A percentile compares a stretch with the other conserved stretches of the same genome.
Evolutionary conservation across 2,797 vertebrate genomes (phyloP).

Genomic region (Anolis apletophallus): DNA sequence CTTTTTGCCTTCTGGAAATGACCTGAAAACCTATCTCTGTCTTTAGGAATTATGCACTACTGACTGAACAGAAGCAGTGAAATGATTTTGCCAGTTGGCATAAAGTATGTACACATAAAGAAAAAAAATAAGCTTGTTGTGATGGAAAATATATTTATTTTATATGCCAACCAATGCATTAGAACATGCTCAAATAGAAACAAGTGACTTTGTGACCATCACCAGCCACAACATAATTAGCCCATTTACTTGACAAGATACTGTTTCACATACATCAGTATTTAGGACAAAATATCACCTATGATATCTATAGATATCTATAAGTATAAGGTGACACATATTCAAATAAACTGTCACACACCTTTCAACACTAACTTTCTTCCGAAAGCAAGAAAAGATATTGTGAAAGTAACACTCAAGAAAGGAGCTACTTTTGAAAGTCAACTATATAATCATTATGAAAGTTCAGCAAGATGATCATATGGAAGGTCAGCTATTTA

Average conservation of each 20-base stretch:
- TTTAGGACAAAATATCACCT: not conserved
- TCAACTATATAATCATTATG: not conserved
- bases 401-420: not conserved
- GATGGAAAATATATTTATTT: not conserved
- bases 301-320: not conserved
- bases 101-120: slow-evolving; percentile 11
- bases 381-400: not conserved
- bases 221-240: not conserved
- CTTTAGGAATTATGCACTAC: slow-evolving; percentile 37
- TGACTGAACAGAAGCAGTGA: not conserved
- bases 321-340: not conserved
- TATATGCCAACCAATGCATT: not conserved
- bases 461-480: not conserved
- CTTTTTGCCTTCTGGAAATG: slow-evolving; percentile 29
- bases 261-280: no score
- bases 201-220: not conserved
- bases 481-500: not conserved
- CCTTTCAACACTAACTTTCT: not conserved
- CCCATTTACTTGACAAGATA: not conserved
- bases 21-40: slow-evolving; percentile 43
- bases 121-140: not conserved
- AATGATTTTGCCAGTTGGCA: not conserved
- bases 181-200: not conserved
- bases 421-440: not conserved
- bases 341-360: not conserved